Percentiles rank a stretch among this genome's conserved stretches.
These are phyloP conservation scores for Ctena decussata DNA, from an alignment of 2,888 invertebrate genomes.

Conservation along the genomic window DNA sequence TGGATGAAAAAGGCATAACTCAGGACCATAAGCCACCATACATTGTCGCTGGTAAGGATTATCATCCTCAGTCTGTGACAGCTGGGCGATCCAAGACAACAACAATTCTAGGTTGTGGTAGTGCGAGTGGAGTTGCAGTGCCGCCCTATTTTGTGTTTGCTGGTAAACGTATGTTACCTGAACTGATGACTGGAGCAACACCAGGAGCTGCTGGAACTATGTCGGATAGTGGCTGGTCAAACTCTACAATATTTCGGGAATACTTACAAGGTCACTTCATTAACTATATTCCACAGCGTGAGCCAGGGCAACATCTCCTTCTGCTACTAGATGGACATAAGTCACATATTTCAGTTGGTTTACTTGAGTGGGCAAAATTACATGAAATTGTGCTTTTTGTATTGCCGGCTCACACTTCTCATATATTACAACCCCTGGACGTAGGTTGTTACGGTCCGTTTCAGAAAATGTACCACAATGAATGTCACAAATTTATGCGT, in stretches of 20 bases:
- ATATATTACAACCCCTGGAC: conserved; percentile 51
- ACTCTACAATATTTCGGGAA: conserved; percentile 4
- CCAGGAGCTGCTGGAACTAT: conserved; percentile 9
- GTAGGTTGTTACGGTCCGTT: conserved; percentile 52
- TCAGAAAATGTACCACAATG: conserved; percentile 35
- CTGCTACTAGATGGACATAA: conserved; percentile 17
- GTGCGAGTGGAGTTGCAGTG: conserved; percentile 24
- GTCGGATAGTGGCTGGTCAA: conserved; percentile 25
- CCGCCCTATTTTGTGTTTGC: conserved; percentile 30
- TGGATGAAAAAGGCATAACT: conserved; percentile 23
- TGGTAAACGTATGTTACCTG: conserved; percentile 12
- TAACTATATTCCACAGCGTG: neutral
- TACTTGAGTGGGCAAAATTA: conserved; percentile 39
- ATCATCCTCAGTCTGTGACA: conserved; percentile 5
- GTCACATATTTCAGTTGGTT: conserved; percentile 22
- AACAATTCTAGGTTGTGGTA: conserved; percentile 33
- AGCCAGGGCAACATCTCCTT: neutral
- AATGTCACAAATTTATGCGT: conserved; percentile 44
- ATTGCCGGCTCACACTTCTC: conserved; percentile 39
- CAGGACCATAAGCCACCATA: neutral
- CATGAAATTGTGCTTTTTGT: conserved; percentile 36
- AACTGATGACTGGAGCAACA: neutral
- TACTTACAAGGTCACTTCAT: neutral
- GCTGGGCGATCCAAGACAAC: conserved; percentile 8
- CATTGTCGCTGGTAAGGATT: neutral